phyloP scores from a whole-genome alignment of 2,888 invertebrate genomes.

The Tinea semifulvella region DNA sequence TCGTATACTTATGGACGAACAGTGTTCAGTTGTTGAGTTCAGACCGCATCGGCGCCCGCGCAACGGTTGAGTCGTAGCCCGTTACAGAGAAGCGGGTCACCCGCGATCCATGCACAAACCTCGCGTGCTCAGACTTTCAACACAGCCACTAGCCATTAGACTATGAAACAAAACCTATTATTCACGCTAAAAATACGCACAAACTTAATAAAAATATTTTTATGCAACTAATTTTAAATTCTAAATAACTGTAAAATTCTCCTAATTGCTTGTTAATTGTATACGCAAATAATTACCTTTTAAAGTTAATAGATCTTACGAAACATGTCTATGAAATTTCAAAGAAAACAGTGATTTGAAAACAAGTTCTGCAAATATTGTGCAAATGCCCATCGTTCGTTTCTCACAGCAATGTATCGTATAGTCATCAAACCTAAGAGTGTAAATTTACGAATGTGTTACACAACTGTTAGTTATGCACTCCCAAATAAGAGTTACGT shows the following conservation, averaged over 20 bases:
- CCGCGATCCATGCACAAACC: slow-evolving; percentile 20
- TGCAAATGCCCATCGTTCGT: slow-evolving; percentile 4
- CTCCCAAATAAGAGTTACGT: slow-evolving; percentile 10
- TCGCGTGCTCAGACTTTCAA: slow-evolving; percentile 17
- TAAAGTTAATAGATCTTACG: no score
- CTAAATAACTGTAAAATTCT: background rate
- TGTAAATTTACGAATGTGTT: slow-evolving; percentile 12
- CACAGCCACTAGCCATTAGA: slow-evolving; percentile 5
- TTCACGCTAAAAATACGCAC: slow-evolving; percentile 3
- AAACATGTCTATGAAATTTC: no score
- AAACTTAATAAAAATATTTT: background rate
- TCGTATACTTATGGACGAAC: no score
- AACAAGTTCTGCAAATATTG: background rate
- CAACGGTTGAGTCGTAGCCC: slow-evolving; percentile 25
- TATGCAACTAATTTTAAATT: background rate
- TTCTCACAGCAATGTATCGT: slow-evolving; percentile 9
- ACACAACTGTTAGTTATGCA: slow-evolving; percentile 11
- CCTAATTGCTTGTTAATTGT: no score
- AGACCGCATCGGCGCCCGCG: slow-evolving; percentile 8
- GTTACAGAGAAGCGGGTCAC: slow-evolving; percentile 53
- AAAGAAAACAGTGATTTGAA: no score
- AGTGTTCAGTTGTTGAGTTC: background rate
- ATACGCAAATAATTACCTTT: no score
- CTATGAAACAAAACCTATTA: slow-evolving; percentile 4
- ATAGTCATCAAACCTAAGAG: background rate